A percentile compares a stretch with the other conserved stretches of the same genome.
Conservation (phyloP, 2,797 vertebrate species). For the Apodemus agrarius region DNA sequence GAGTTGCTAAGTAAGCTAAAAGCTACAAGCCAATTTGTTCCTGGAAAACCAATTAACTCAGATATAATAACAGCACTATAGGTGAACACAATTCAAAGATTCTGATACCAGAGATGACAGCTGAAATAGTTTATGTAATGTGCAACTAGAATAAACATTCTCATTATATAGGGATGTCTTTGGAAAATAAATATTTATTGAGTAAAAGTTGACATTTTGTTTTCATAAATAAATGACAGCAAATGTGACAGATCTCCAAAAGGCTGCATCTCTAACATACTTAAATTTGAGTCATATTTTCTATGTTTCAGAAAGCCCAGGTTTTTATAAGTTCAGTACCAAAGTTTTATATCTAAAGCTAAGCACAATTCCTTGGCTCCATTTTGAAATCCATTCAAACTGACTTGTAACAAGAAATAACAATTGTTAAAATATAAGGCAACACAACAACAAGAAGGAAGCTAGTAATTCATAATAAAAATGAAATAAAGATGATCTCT, state of each 20-base stretch:
- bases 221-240: background rate
- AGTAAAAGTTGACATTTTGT: background rate
- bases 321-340: background rate
- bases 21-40: background rate
- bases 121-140: background rate
- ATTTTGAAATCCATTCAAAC: background rate
- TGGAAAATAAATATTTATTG: background rate
- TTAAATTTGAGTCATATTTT: background rate
- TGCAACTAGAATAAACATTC: background rate
- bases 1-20: background rate
- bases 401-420: background rate
- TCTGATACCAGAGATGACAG: background rate
- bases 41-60: background rate
- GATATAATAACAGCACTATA: background rate
- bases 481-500: background rate
- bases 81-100: background rate
- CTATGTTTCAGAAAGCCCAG: background rate
- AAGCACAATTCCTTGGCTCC: background rate
- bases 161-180: background rate
- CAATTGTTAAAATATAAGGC: background rate
- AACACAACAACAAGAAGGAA: background rate
- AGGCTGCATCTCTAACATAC: background rate
- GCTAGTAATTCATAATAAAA: background rate
- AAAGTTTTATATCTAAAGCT: background rate
- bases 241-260: background rate